Base-by-base conservation (phyloP, 2,797 vertebrate genomes). In the Dermochelys coriacea region DNA sequence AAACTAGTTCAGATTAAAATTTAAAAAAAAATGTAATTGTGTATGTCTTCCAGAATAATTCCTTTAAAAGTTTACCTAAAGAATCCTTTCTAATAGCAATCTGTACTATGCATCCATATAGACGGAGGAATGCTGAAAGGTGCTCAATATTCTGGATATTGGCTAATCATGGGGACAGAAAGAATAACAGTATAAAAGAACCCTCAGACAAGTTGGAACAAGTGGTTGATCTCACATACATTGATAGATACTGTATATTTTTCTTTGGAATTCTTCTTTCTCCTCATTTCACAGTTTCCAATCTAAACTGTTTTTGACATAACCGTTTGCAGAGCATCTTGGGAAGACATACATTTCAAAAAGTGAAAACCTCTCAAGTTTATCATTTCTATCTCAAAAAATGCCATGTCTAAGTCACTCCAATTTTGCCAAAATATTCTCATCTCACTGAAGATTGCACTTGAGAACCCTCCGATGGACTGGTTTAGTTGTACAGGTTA, bases 31-130 rank as follows among this genome's bases (percentile, higher is more conserved):
- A n/a, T 19, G 4, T 68, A 68, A 68, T 21, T 68, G 61, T 59
- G 57, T 19, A 5, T 68, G 87, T 87, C 27, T 31, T 80, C 82
- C 12, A 57, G 75, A 71, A 12, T 55, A 45, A n/a, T 41, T 49
- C 47, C 45, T 37, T 82, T 47, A 78, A 54, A 91, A 82, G 16
- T 18, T 91, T 45, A 34, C 61, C 11, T n/a, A n/a, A 91, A 86
- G 12, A 54, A 61, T n/a, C 54, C 21, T 68, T 83, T 29, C n/a
- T 64, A 49, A 57, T 68, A 61, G 80, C 59, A 16, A 61, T 61
- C 14, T 34, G 15, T 34, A 3, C 15, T 34, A 61, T 61, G 15
- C 59, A 34, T 61, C 29, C 31, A 61, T 31, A 15, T 61, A 61
- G 31, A 34, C 61, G 31, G 31, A 34, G 59, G 15, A 8, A 61